Evolutionary conservation across 2,797 vertebrate genomes (phyloP).

Genomic region (Orientallactaga sibirica): DNA sequence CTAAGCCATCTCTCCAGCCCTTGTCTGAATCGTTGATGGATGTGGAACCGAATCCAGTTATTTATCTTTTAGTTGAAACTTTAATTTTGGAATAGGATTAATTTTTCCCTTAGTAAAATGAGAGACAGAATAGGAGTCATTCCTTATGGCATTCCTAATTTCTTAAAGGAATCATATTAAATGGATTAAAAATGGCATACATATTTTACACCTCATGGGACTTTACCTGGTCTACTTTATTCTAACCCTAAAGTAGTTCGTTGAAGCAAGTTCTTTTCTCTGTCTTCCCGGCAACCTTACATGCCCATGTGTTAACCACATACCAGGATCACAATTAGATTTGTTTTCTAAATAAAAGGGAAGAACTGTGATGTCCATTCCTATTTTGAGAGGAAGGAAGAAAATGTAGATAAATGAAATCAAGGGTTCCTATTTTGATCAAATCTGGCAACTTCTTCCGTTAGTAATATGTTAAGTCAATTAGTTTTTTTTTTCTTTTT

Average conservation of each 20-base stretch:
- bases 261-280: constrained; percentile 29
- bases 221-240: constrained; percentile 12
- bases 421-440: constrained; percentile 47
- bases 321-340: constrained; percentile 14
- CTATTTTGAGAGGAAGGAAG: background rate
- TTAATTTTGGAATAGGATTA: constrained; percentile 44
- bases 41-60: constrained; percentile 49
- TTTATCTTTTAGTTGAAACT: constrained; percentile 52
- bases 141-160: constrained; percentile 35
- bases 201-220: background rate
- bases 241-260: constrained; percentile 17
- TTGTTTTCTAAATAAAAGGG: constrained; percentile 39
- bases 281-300: constrained; percentile 10
- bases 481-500: background rate
- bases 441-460: constrained; percentile 33
- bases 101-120: constrained; percentile 22
- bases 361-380: background rate
- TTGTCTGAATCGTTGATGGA: constrained; percentile 3
- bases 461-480: background rate
- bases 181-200: background rate
- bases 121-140: constrained; percentile 24
- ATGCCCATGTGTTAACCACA: background rate
- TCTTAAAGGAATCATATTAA: constrained; percentile 33
- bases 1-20: too few relatives aligned
- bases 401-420: constrained; percentile 47